These are phyloP conservation scores for Acromyrmex charruanus DNA, from an alignment of 1,140 invertebrate species.

Conservation along the genomic window DNA sequence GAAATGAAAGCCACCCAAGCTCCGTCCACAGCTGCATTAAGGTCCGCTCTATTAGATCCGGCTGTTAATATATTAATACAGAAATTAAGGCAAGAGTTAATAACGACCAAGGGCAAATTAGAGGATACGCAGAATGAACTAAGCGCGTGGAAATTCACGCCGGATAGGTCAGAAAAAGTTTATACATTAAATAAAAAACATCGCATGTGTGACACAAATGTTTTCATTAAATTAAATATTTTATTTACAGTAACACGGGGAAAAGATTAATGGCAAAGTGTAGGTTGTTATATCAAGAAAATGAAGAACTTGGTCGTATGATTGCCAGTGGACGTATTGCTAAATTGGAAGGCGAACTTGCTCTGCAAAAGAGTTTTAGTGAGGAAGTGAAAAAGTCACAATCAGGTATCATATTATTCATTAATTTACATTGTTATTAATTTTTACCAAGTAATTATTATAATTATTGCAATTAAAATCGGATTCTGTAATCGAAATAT, in stretches of 20 bases:
- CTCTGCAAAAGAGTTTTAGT: constrained; percentile 97
- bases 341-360: constrained; percentile 98
- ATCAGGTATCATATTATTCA: constrained; percentile 89
- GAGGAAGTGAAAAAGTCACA: constrained; percentile 99
- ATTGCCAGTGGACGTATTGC: constrained; percentile 97
- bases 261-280: constrained; percentile 99
- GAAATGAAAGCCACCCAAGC: constrained; percentile 95
- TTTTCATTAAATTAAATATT: constrained; percentile 38
- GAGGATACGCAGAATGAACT: constrained; percentile 99
- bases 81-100: constrained; percentile 96
- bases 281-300: constrained; percentile 98
- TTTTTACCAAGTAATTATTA: constrained; percentile 14
- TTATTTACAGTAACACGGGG: constrained; percentile 93
- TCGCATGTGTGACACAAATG: neutral
- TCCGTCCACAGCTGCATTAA: constrained; percentile 91
- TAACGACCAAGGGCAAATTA: constrained; percentile 95
- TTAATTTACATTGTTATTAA: constrained; percentile 37
- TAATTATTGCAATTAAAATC: constrained; percentile 38
- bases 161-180: constrained; percentile 91
- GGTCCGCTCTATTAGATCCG: constrained; percentile 96
- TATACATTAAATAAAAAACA: constrained; percentile 31
- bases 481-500: neutral
- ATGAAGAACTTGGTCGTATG: constrained; percentile 98
- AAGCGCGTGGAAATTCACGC: constrained; percentile 99
- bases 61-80: constrained; percentile 98